Percentiles rank a stretch among this genome's conserved stretches.
These are phyloP conservation scores for Macrosiphum euphorbiae DNA, from an alignment of 2,888 invertebrate genomes.

Conservation along the genomic window DNA sequence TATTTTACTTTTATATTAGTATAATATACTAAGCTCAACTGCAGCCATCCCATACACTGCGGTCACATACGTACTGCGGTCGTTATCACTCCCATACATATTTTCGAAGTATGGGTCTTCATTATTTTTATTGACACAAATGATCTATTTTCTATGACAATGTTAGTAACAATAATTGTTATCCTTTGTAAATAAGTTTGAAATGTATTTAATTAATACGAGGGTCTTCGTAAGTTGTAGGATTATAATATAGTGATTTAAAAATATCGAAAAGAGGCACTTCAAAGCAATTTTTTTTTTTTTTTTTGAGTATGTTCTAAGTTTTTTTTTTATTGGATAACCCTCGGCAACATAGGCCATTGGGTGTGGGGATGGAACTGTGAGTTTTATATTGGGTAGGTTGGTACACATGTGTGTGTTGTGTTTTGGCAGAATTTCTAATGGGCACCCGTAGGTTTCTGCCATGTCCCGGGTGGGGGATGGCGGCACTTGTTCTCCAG, in stretches of 20 bases:
- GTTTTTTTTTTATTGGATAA: no score
- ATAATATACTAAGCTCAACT: background rate
- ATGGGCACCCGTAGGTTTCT: no score
- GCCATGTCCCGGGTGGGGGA: no score
- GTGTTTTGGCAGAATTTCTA: no score
- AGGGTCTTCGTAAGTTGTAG: background rate
- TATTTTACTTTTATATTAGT: background rate
- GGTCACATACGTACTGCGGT: background rate
- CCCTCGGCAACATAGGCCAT: no score
- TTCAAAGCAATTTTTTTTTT: background rate
- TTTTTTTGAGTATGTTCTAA: background rate
- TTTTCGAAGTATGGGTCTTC: background rate
- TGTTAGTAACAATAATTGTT: background rate
- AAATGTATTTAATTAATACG: background rate
- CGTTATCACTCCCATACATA: background rate
- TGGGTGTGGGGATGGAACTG: no score
- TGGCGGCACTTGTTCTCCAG: no score
- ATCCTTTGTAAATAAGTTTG: background rate
- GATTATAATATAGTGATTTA: background rate
- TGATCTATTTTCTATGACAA: background rate
- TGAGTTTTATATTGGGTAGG: no score
- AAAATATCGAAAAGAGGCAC: background rate
- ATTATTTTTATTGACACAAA: no score
- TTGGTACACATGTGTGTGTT: no score
- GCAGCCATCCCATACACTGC: slow-evolving; percentile 3